Conservation (phyloP, 2,113 vertebrate genomes). For the Oriolus oriolus region DNA sequence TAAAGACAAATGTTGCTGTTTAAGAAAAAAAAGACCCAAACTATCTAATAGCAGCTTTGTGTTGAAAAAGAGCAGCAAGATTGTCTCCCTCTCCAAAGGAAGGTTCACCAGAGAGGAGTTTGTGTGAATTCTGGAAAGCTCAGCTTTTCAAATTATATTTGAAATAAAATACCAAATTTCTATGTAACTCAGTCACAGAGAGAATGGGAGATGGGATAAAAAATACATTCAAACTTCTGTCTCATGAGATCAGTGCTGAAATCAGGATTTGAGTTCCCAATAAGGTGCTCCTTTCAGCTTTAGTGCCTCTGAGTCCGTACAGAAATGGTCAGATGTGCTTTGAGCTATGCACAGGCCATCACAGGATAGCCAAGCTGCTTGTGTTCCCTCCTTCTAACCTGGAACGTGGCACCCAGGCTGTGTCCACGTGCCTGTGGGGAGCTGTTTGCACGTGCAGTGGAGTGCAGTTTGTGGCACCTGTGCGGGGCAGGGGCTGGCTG, state of each 20-base stretch:
- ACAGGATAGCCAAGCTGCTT: neutral
- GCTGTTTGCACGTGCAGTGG: neutral
- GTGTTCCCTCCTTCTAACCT: neutral
- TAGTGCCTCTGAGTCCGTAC: neutral
- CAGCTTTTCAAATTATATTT: neutral
- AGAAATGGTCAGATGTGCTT: neutral
- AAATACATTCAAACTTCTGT: neutral
- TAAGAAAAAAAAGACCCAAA: neutral
- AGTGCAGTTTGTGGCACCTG: neutral
- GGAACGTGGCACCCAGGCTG: neutral
- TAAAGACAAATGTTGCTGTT: neutral
- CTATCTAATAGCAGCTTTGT: neutral
- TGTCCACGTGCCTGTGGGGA: neutral
- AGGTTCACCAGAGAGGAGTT: neutral
- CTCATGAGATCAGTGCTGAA: neutral
- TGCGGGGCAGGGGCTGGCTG: neutral
- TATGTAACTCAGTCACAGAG: neutral
- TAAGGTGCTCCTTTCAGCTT: neutral
- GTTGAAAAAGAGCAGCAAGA: neutral
- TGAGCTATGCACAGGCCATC: neutral
- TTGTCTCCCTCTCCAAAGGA: neutral
- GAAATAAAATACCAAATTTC: neutral
- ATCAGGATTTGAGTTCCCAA: neutral
- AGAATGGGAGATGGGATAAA: neutral
- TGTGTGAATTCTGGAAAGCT: neutral